phyloP scores from a whole-genome alignment of 2,888 invertebrate genomes.

The Sinotaia quadrata region DNA sequence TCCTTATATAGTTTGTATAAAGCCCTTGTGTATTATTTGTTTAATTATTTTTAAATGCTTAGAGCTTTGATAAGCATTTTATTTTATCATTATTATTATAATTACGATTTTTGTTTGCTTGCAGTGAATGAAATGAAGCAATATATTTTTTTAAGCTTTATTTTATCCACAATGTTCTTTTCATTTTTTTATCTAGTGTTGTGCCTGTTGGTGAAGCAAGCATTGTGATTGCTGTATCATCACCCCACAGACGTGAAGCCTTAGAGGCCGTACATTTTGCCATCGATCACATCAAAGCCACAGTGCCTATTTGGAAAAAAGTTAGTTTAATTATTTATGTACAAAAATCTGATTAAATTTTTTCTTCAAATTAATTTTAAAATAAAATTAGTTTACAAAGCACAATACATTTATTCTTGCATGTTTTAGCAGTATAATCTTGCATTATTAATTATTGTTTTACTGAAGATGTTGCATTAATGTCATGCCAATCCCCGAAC shows the following conservation, averaged over 20 bases:
- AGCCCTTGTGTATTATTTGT: no score
- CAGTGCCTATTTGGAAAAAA: conserved; percentile 97
- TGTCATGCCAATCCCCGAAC: no score
- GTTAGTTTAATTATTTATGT: conserved; percentile 40
- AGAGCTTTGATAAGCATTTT: neutral
- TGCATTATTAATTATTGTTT: no score
- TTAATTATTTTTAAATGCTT: no score
- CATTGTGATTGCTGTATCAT: conserved; percentile 90
- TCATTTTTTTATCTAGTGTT: conserved; percentile 49
- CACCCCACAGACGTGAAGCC: conserved; percentile 87
- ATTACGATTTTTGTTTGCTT: no score
- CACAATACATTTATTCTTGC: no score
- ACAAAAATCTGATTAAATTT: neutral
- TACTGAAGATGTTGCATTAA: no score
- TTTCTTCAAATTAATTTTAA: neutral
- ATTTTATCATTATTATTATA: neutral
- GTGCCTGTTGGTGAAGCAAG: conserved; percentile 91
- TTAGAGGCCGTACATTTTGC: conserved; percentile 86
- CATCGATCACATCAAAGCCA: conserved; percentile 87
- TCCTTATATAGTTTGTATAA: no score
- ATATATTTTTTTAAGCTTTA: neutral
- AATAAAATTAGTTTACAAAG: no score
- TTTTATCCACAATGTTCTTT: neutral
- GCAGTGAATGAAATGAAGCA: no score
- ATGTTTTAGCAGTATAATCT: no score